Conservation (phyloP, 2,797 vertebrate genomes). For the Cossypha polioptera region DNA sequence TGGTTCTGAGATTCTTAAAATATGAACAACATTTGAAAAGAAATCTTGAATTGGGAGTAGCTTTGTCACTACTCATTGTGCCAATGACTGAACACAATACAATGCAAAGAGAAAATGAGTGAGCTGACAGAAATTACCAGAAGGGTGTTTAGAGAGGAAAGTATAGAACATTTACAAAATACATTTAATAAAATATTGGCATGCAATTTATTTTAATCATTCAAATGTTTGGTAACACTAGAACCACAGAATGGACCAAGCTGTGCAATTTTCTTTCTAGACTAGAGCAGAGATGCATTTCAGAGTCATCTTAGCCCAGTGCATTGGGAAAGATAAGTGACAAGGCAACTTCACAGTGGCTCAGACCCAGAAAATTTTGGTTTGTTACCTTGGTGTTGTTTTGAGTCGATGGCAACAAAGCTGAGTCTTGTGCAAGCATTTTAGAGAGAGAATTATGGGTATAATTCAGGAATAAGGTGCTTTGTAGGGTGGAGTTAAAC, state of each 20-base stretch:
- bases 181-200: background rate
- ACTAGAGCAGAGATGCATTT: background rate
- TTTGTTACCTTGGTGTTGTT: background rate
- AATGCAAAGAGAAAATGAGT: background rate
- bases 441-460: background rate
- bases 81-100: background rate
- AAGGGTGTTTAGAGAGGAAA: background rate
- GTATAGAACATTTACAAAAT: background rate
- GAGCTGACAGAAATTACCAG: background rate
- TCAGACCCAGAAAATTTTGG: background rate
- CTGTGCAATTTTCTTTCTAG: background rate
- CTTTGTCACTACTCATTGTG: background rate
- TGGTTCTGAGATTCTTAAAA: background rate
- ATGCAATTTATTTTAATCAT: background rate
- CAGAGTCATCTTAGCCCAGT: background rate
- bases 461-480: conserved; percentile 36
- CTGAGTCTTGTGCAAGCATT: conserved; percentile 37
- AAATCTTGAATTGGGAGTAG: background rate
- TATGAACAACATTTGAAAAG: background rate
- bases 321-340: background rate
- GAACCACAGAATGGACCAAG: background rate
- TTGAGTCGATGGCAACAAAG: background rate
- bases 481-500: conserved; percentile 52
- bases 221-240: background rate
- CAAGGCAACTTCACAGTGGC: background rate